Percentiles rank a stretch among this genome's conserved stretches.
These are phyloP conservation scores for Dryobates pubescens DNA, from an alignment of 2,797 vertebrate genomes.

Conservation along the genomic window DNA sequence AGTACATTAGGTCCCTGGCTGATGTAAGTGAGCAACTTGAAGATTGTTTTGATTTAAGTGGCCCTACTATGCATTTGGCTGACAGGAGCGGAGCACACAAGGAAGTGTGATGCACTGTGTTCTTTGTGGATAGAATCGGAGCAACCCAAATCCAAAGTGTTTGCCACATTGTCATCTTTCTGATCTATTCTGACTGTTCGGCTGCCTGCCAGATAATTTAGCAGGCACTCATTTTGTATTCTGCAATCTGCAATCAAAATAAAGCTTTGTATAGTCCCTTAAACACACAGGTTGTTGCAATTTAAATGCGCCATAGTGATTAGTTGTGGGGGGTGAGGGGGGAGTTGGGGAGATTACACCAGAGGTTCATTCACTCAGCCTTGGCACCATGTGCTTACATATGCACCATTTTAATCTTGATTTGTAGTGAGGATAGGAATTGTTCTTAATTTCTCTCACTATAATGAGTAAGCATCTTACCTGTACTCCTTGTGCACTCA, in stretches of 20 bases:
- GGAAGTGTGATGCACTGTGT: not conserved
- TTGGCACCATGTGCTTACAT: not conserved
- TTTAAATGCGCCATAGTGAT: not conserved
- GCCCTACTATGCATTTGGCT: not conserved
- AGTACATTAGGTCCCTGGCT: not conserved
- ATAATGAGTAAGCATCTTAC: not conserved
- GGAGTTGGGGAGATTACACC: not conserved
- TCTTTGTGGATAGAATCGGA: not conserved
- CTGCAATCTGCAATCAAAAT: not conserved
- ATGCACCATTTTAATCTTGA: not conserved
- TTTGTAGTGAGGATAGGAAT: not conserved
- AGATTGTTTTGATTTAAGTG: not conserved
- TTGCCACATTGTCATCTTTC: not conserved
- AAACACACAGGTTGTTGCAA: not conserved
- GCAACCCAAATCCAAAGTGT: not conserved
- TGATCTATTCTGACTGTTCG: not conserved
- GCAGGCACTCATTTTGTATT: not conserved
- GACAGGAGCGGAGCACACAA: not conserved
- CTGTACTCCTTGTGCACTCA: not conserved
- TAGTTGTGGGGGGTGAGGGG: not conserved
- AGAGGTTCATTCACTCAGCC: not conserved
- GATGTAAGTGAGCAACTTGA: not conserved
- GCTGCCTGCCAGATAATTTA: not conserved
- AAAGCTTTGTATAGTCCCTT: not conserved
- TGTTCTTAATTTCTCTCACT: not conserved